Percentiles rank a stretch among this genome's conserved stretches.
Evolutionary conservation across 2,113 vertebrate species (phyloP).

Genomic region (Chionomys nivalis): DNA sequence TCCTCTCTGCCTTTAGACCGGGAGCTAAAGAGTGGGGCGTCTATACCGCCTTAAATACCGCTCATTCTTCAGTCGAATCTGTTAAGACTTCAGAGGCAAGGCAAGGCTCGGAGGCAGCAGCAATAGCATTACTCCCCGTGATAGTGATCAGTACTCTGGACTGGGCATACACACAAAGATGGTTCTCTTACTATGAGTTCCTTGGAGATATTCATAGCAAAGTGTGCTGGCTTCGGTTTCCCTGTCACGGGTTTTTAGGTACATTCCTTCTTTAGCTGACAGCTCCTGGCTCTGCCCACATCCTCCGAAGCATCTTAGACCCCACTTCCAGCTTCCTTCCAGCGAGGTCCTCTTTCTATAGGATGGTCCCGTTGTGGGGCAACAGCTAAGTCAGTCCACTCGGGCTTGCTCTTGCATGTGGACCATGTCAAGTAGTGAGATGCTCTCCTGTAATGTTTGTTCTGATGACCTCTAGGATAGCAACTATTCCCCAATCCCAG

Average conservation of each 20-base stretch:
- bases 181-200: neutral
- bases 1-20: neutral
- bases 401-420: neutral
- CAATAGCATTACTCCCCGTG: neutral
- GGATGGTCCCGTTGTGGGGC: neutral
- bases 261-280: neutral
- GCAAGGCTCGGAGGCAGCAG: neutral
- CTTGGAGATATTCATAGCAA: neutral
- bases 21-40: neutral
- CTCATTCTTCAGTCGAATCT: neutral
- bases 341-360: neutral
- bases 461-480: neutral
- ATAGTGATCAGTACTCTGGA: neutral
- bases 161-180: neutral
- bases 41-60: neutral
- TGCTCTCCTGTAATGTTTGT: neutral
- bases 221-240: neutral
- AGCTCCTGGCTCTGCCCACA: neutral
- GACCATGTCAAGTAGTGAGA: neutral
- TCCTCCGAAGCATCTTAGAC: neutral
- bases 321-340: neutral
- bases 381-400: neutral
- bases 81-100: neutral
- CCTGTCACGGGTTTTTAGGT: neutral
- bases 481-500: neutral